Conservation (phyloP, 2,888 invertebrate genomes). For the Psylliodes chrysocephalus region DNA sequence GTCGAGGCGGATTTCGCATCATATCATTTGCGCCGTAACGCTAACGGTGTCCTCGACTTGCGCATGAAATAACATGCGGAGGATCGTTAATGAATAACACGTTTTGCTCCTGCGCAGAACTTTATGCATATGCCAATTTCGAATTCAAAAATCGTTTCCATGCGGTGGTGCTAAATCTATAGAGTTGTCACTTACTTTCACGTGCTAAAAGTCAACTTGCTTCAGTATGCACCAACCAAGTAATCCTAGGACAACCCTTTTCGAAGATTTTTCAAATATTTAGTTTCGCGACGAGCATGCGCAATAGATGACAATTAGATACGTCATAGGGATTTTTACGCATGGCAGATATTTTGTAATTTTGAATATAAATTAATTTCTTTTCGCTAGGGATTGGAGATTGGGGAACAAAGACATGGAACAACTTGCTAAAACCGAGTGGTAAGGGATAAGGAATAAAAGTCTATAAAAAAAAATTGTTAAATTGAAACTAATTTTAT, state of each 20-base stretch:
- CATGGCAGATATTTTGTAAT: constrained; percentile 8
- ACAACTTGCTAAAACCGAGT: too few species aligned
- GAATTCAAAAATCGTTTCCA: constrained; percentile 7
- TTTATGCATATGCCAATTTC: not conserved
- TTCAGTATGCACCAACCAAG: not conserved
- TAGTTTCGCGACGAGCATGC: not conserved
- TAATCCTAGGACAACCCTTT: not conserved
- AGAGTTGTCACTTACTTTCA: constrained; percentile 6
- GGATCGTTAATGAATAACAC: constrained; percentile 32
- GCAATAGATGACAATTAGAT: not conserved
- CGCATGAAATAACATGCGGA: constrained; percentile 26
- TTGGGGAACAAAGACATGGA: not conserved
- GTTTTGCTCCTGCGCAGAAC: constrained; percentile 16
- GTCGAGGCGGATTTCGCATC: constrained; percentile 23
- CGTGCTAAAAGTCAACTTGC: not conserved
- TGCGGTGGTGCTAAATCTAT: constrained; percentile 8
- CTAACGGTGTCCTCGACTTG: constrained; percentile 3
- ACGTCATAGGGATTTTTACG: not conserved
- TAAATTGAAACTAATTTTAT: too few species aligned
- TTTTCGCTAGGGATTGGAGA: not conserved
- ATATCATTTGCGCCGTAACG: constrained; percentile 17
- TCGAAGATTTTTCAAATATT: not conserved
- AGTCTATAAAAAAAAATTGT: too few species aligned
- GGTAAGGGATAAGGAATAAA: too few species aligned
- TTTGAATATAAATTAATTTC: not conserved